Conservation (phyloP, 2,888 invertebrate genomes). For the Andrena praecox region DNA sequence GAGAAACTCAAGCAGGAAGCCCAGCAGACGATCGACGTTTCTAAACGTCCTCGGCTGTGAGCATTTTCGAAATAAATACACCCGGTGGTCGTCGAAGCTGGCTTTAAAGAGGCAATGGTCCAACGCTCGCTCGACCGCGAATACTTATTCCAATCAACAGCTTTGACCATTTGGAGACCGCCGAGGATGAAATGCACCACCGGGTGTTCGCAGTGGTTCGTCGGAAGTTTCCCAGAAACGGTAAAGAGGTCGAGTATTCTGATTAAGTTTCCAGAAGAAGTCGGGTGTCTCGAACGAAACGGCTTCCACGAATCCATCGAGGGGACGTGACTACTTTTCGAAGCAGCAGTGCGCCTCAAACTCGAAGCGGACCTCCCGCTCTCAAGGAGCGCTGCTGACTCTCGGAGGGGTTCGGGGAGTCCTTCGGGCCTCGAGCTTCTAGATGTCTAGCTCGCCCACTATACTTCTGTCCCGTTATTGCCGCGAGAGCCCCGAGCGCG, state of each 20-base stretch:
- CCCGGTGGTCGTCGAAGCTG: background rate
- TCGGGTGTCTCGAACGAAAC: constrained; percentile 3
- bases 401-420: too few relatives aligned
- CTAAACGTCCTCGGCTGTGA: constrained; percentile 33
- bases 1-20: constrained; percentile 52
- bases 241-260: constrained; percentile 4
- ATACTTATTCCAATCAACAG: constrained; percentile 9
- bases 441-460: background rate
- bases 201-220: background rate
- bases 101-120: constrained; percentile 15
- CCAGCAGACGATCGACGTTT: constrained; percentile 48
- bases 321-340: constrained; percentile 35
- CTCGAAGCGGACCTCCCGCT: background rate
- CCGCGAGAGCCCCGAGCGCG: constrained; percentile 52
- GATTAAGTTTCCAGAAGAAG: constrained; percentile 15
- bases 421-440: too few relatives aligned
- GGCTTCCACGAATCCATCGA: constrained; percentile 20
- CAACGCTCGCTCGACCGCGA: constrained; percentile 15
- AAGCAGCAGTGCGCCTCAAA: background rate
- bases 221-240: background rate
- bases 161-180: background rate
- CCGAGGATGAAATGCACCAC: too few relatives aligned
- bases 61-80: constrained; percentile 29
- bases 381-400: too few relatives aligned
- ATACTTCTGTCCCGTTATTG: constrained; percentile 49